Base-by-base conservation (phyloP, 2,888 invertebrate species). In the Stenotaenia linearis region DNA sequence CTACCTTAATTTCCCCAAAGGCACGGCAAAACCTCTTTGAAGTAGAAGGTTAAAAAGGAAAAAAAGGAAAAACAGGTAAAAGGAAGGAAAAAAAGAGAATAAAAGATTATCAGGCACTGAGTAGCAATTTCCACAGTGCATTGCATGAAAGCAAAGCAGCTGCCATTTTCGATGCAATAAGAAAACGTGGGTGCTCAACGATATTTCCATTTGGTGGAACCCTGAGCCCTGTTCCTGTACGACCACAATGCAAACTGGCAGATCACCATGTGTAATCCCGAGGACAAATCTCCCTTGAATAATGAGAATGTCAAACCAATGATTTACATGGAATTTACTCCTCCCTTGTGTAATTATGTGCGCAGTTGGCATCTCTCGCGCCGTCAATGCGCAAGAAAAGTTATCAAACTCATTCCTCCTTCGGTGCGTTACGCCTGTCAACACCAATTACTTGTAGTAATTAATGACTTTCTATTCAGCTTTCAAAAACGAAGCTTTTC, bases 1-100 rank as follows among this genome's bases (percentile, higher is more conserved):
- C 69, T 69, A 69, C 69, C 69, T 69, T 69, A 69, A 69, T 69
- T 69, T 69, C 69, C 69, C 69, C 69, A 69, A 69, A 69, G 69
- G 69, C 69, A 25, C 69, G 69, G 69, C 69, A 69, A 69, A 69
- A 69, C 69, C 69, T 28, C 28, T 69, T 69, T 69, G 69, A 69
- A 69, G 69, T 25, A 28, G 28, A 25, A 69, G 25, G 69, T 28
- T 10, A 69, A 69, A 25, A 69, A n/a, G 18, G 18, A 45, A 45
- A 18, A n/a, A 12, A 18, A 18, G 15, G 12, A 12, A 28, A 69
- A 25, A 28, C 9, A 28, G 25, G 9, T 0, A n/a, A 9, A 28
- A 25, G n/a, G 28, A n/a, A 69, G 6, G 25, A 25, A 7, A 69
- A 69, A 69, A 69, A 69, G 15, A 69, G 69, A 69, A 28, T 69